Evolutionary conservation across 2,888 invertebrate genomes (phyloP).

Genomic region (Physocephala rufipes): DNA sequence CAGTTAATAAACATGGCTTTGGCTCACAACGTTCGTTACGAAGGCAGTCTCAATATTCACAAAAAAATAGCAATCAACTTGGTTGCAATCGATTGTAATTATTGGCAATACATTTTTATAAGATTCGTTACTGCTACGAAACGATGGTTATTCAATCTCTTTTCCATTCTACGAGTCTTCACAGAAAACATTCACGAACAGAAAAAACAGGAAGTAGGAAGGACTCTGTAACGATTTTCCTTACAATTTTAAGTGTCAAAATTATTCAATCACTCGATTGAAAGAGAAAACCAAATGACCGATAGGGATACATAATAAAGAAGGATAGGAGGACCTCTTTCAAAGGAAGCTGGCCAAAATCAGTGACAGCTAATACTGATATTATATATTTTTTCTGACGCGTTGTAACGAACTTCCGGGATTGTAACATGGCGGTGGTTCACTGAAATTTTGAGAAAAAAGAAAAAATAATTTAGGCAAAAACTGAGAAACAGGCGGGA

Average conservation of each 20-base stretch:
- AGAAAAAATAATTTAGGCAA: background rate
- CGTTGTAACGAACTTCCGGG: background rate
- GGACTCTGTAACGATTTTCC: constrained; percentile 22
- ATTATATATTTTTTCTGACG: background rate
- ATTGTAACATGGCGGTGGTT: background rate
- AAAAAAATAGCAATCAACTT: too few species aligned
- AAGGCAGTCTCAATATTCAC: background rate
- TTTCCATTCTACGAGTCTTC: too few species aligned
- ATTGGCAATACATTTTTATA: too few species aligned
- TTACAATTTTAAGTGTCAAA: constrained; percentile 14
- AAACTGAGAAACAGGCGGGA: background rate
- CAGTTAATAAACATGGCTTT: constrained; percentile 59
- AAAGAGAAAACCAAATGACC: background rate
- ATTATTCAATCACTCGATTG: background rate
- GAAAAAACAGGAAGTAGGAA: background rate
- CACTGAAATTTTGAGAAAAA: background rate
- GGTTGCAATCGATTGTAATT: too few species aligned
- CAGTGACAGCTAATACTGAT: background rate
- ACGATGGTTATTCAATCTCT: too few species aligned
- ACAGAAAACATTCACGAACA: too few species aligned
- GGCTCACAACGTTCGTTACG: background rate
- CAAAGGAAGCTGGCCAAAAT: background rate
- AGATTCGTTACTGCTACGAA: too few species aligned
- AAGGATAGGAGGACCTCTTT: background rate
- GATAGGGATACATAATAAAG: background rate